Evolutionary conservation across 2,113 vertebrate genomes (phyloP), one percentile per base, ranked within the genome.

Genomic region (Protobothrops mucrosquamatus): DNA sequence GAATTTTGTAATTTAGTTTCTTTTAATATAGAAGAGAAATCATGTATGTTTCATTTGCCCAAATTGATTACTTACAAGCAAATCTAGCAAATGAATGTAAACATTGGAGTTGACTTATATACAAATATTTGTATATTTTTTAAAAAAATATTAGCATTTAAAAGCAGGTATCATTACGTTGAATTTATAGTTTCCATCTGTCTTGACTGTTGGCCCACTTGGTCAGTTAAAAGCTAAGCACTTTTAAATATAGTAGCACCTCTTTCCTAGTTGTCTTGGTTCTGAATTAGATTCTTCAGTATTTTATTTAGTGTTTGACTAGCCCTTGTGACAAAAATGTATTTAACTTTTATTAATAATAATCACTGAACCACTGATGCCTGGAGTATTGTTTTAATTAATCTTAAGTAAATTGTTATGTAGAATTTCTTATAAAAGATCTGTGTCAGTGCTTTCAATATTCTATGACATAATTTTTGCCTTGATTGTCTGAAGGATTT

Each of bases 401-500:
- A 26, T 69, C 34, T 92, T 89, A 86, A 95, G 46, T 89, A 94
- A 8, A 9, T 92, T 93, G 3, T 55, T 95, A 7, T 94, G 12
- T 10, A 81, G 94, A 46, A 9, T 92, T 11, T 74, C 10, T 91
- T 81, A 0, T 92, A 43, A 91, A 90, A 22, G 74, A 91, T 89
- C 86, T 95, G 1, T 93, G 54, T 64, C 89, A 64, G n/a, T 92
- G 34, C 89, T 94, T 95, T 94, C 48, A 92, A 22, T 92, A 91
- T 61, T 86, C 93, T 88, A 93, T 94, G 64, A 86, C 93, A 61
- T 92, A 93, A 93, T 92, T 96, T 91, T n/a, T 90, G 55, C 9
- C 89, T 86, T 93, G 64, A 5, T 43, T 89, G 4, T 51, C 5
- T 85, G 1, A 52, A 39, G 52, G 90, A 59, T 95, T 95, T 96